Conservation (phyloP, 2,797 vertebrate genomes). For the Lagocephalus sceleratus region DNA sequence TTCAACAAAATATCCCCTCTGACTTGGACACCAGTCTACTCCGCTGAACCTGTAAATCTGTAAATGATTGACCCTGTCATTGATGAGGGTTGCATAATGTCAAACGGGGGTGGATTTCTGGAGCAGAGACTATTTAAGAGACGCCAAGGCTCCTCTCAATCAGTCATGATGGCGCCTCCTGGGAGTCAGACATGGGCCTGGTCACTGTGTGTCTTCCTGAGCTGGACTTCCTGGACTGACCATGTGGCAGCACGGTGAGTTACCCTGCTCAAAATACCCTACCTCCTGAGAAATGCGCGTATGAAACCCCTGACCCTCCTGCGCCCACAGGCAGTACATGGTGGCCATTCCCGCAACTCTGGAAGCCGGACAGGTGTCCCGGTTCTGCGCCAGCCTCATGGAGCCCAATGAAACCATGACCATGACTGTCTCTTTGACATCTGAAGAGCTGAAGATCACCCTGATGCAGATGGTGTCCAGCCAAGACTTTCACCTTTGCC, state of each 20-base stretch:
- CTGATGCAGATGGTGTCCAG: constrained; percentile 44
- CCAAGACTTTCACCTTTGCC: constrained; percentile 55
- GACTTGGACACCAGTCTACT: too few relatives aligned
- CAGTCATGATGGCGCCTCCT: constrained; percentile 40
- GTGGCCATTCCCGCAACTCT: constrained; percentile 59
- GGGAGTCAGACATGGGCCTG: constrained; percentile 37
- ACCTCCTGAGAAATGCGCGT: too few relatives aligned
- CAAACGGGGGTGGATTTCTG: neutral
- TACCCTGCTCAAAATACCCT: neutral
- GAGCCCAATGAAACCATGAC: constrained; percentile 60
- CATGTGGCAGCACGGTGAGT: constrained; percentile 55
- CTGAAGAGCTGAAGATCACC: constrained; percentile 15
- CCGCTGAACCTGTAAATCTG: neutral
- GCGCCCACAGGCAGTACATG: constrained; percentile 59
- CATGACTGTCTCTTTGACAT: constrained; percentile 57
- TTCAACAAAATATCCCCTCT: too few relatives aligned
- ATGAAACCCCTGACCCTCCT: too few relatives aligned
- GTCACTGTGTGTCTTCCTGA: constrained; percentile 38
- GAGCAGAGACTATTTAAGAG: constrained; percentile 27
- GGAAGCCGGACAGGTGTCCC: constrained; percentile 51
- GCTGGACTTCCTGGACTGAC: constrained; percentile 21
- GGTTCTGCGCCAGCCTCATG: constrained; percentile 63
- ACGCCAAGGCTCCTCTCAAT: constrained; percentile 4
- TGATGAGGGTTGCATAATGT: neutral
- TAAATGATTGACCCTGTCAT: constrained; percentile 12